Evolutionary conservation across 2,113 vertebrate species (phyloP), one percentile per base, ranked within the genome.

Genomic region (cattle (Bos taurus)): DNA sequence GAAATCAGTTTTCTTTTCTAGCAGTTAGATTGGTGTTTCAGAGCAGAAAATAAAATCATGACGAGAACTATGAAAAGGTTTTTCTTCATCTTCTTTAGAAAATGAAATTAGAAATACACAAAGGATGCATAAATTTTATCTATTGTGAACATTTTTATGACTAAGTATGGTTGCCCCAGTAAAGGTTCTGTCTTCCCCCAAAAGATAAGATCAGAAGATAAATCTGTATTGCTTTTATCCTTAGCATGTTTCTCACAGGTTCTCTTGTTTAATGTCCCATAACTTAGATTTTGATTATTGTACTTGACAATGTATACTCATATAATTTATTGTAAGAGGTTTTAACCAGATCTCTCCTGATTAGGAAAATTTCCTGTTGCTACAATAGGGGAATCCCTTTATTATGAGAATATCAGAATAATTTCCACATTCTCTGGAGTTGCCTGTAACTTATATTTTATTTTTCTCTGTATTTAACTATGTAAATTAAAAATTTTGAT

Each of bases 381-480:
- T 80, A 30, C 7, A 87, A 40, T 86, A 17, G 2, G 43, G 16
- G 28, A 92, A 85, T 33, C 21, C 9, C 14, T 87, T 78, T 86
- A 87, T 74, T 60, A 46, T n/a, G 93, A 30, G 87, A 91, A 43
- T 59, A 67, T 64, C n/a, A 89, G 46, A 90, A 52, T 40, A 67
- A 64, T 90, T 83, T 6, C 71, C 74, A 67, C 7, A 50, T 83
- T 94, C 25, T 82, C 91, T 91, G 28, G 7, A 64, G 54, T 91
- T 84, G 80, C 46, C 52, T 19, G 25, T 82, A 85, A 89, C 26
- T 74, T 95, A 93, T 54, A 28, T 83, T 84, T 88, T 92, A 60
- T 89, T 93, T 88, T 96, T 88, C 25, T 48, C 64, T 48, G 30
- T 92, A 92, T 96, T 14, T 62, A 87, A 57, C 78, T 74, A 90